Evolutionary conservation across 2,797 vertebrate species (phyloP).

Genomic region (Taeniopygia guttata): DNA sequence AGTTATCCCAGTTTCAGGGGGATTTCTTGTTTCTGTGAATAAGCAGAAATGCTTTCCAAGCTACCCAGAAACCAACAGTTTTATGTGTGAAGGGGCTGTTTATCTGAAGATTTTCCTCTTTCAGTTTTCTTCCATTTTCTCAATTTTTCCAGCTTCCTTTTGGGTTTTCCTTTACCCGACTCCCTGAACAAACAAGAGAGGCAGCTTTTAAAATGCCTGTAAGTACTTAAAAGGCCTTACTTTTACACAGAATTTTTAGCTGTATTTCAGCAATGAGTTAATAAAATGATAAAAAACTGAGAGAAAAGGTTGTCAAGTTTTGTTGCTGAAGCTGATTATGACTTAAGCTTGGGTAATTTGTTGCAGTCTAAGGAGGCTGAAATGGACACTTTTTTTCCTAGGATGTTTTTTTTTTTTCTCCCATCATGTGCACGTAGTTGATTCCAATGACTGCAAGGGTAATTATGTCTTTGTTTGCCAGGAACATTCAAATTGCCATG

Average conservation of each 20-base stretch:
- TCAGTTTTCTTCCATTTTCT: neutral
- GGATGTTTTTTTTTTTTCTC: neutral
- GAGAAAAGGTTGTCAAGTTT: neutral
- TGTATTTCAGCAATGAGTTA: neutral
- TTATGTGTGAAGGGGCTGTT: neutral
- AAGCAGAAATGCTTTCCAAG: neutral
- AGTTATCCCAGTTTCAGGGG: neutral
- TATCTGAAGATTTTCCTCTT: neutral
- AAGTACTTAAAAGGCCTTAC: neutral
- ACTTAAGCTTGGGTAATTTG: neutral
- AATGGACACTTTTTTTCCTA: neutral
- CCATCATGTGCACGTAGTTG: neutral
- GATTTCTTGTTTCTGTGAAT: neutral
- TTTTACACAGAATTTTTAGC: neutral
- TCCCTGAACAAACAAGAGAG: neutral
- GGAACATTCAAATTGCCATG: constrained; percentile 44
- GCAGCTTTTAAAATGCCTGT: neutral
- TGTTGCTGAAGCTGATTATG: neutral
- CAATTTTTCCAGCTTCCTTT: neutral
- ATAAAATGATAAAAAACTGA: neutral
- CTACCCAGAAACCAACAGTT: neutral
- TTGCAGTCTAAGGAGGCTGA: neutral
- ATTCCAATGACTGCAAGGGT: constrained; percentile 4
- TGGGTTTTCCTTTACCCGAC: neutral
- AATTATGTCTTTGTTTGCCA: constrained; percentile 63